These are phyloP conservation scores for Rhegmatorhina hoffmannsi DNA, from an alignment of 2,113 vertebrate species.

Conservation along the genomic window DNA sequence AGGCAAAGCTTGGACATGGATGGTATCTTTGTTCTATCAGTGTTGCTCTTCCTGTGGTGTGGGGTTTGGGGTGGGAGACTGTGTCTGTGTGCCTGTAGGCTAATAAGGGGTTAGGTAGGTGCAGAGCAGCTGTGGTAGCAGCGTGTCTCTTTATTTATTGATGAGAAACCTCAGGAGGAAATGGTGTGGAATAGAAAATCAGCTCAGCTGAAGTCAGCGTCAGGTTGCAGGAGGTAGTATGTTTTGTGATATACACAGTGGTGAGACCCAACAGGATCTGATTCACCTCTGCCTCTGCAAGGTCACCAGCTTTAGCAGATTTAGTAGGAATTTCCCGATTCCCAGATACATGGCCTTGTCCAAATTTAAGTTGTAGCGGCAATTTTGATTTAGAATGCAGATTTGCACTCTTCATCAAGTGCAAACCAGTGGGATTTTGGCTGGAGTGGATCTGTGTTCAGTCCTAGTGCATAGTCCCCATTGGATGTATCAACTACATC, in stretches of 20 bases:
- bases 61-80: neutral
- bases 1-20: neutral
- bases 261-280: neutral
- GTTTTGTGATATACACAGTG: neutral
- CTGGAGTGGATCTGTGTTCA: neutral
- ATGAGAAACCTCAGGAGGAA: constrained; percentile 71
- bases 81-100: neutral
- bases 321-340: neutral
- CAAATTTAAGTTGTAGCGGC: neutral
- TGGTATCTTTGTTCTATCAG: neutral
- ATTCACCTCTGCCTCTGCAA: neutral
- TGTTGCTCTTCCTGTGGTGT: neutral
- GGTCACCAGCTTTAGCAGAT: neutral
- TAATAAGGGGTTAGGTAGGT: constrained; percentile 64
- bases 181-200: constrained; percentile 61
- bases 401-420: neutral
- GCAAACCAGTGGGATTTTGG: neutral
- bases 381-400: neutral
- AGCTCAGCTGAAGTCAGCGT: neutral
- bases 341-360: neutral
- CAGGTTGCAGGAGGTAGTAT: neutral
- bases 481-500: neutral
- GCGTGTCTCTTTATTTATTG: constrained; percentile 78
- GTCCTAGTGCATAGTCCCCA: neutral
- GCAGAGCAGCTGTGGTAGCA: constrained; percentile 69